Percentiles rank a stretch among this genome's conserved stretches.
Conservation (phyloP, 2,797 vertebrate species). For the Macrochelys suwanniensis region DNA sequence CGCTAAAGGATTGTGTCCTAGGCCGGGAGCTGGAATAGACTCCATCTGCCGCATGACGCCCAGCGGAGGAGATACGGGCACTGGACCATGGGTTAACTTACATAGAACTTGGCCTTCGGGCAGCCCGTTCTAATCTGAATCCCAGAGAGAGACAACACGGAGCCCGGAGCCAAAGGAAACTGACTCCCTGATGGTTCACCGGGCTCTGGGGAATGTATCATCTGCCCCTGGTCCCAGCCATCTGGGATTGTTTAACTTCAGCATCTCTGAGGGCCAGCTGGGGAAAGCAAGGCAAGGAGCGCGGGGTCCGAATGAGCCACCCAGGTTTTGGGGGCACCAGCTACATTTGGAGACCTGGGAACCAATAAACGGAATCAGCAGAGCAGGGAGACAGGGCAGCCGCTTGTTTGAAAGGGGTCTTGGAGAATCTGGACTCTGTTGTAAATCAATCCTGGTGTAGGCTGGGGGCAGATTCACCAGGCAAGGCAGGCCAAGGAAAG, state of each 20-base stretch:
- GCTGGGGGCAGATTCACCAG: too few species aligned
- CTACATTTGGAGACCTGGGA: background rate
- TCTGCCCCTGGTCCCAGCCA: background rate
- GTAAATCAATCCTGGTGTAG: background rate
- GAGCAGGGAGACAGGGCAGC: background rate
- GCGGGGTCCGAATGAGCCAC: background rate
- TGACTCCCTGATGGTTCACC: background rate
- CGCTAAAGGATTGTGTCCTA: background rate
- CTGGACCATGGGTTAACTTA: background rate
- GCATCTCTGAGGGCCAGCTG: background rate
- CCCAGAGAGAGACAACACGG: background rate
- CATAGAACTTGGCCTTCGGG: background rate
- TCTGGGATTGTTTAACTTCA: background rate
- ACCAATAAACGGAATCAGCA: background rate
- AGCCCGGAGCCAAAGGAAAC: background rate
- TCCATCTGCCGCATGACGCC: too few species aligned
- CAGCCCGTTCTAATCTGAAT: background rate
- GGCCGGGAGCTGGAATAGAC: background rate
- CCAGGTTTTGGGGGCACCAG: background rate
- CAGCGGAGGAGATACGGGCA: background rate
- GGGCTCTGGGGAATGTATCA: background rate
- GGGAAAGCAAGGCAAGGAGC: background rate
- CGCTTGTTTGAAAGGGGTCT: background rate
- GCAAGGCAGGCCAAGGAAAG: too few species aligned
- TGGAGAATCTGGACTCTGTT: background rate